Conservation (phyloP, 2,888 invertebrate genomes). For the Camponotus fellah region DNA sequence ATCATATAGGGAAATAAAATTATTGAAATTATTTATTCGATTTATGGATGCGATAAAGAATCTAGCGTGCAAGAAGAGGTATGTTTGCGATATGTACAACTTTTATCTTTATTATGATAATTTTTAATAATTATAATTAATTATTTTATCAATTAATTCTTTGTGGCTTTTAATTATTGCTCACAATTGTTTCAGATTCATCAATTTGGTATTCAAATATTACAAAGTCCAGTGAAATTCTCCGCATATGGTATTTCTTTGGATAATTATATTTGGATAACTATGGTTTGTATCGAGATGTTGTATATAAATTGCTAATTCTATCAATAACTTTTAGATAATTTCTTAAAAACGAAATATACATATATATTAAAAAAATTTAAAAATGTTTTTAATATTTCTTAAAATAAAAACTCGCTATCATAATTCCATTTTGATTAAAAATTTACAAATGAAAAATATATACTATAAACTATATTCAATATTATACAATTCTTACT, state of each 20-base stretch:
- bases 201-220: constrained; percentile 63
- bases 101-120: not conserved
- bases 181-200: constrained; percentile 46
- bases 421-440: not conserved
- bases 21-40: constrained; percentile 43
- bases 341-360: not conserved
- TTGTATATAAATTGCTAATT: not conserved
- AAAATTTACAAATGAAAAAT: not conserved
- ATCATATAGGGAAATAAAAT: constrained; percentile 46
- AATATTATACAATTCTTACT: not conserved
- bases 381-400: not conserved
- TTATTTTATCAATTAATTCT: not conserved
- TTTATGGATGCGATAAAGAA: constrained; percentile 1
- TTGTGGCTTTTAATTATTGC: not conserved
- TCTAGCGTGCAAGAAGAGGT: constrained; percentile 59
- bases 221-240: constrained; percentile 22
- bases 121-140: not conserved
- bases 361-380: constrained; percentile 12
- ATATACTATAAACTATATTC: not conserved
- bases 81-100: not conserved
- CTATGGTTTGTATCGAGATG: constrained; percentile 41
- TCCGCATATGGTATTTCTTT: constrained; percentile 39
- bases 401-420: not conserved
- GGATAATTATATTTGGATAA: constrained; percentile 28
- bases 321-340: not conserved